Evolutionary conservation across 2,797 vertebrate species (phyloP).

Genomic region (Loriculus beryllinus): DNA sequence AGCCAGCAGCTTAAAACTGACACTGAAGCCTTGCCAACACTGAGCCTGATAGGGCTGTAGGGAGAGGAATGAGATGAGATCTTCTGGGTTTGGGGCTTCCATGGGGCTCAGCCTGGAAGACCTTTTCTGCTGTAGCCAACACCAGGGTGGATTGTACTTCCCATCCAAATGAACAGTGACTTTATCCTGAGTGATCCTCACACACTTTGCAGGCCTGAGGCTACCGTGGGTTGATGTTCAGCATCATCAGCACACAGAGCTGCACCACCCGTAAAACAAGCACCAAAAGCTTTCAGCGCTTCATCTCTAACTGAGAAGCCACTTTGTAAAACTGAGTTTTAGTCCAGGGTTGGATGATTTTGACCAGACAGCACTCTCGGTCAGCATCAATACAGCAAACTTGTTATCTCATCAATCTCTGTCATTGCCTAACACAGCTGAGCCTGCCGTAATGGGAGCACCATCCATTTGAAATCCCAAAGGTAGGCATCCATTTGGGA

Average conservation of each 20-base stretch:
- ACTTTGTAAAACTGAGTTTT: not conserved
- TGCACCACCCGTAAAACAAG: not conserved
- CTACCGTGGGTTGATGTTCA: not conserved
- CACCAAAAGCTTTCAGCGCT: not conserved
- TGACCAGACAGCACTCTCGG: not conserved
- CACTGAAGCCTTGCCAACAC: not conserved
- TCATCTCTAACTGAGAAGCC: not conserved
- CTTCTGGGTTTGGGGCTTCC: not conserved
- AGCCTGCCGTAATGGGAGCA: not conserved
- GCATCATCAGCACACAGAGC: not conserved
- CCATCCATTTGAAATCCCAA: constrained; percentile 47
- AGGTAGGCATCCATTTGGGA: not conserved
- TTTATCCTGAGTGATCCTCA: not conserved
- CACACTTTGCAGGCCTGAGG: not conserved
- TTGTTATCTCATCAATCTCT: constrained; percentile 50
- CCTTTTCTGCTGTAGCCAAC: not conserved
- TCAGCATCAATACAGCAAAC: not conserved
- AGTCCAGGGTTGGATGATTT: not conserved
- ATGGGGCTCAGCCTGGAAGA: not conserved
- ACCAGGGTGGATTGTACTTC: not conserved
- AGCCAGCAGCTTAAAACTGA: not conserved
- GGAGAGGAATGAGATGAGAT: not conserved
- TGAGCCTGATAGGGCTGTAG: fast-evolving
- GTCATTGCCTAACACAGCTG: not conserved
- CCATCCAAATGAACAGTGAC: not conserved